phyloP scores from a whole-genome alignment of 1,140 invertebrate genomes.

The Temnothorax nylanderi region DNA sequence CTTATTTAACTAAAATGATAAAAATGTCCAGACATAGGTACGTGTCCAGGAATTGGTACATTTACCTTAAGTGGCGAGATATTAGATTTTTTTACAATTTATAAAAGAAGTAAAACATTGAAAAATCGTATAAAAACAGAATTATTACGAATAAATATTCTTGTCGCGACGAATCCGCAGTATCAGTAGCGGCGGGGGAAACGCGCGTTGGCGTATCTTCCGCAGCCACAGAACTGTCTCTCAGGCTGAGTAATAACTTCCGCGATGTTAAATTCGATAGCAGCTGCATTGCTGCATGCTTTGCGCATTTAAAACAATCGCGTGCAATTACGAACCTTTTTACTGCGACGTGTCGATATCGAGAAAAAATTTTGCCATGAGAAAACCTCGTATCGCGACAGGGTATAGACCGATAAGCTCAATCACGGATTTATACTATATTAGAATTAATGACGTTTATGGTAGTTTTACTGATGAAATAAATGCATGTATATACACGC shows the following conservation, averaged over 20 bases:
- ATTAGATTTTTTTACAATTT: background rate
- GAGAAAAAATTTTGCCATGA: background rate
- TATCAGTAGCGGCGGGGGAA: conserved; percentile 50
- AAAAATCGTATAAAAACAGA: conserved; percentile 18
- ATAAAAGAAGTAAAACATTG: background rate
- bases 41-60: too few relatives aligned
- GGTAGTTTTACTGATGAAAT: background rate
- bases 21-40: too few relatives aligned
- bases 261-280: conserved; percentile 56
- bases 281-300: conserved; percentile 1
- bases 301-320: conserved; percentile 55
- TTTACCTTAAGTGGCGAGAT: background rate
- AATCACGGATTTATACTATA: conserved; percentile 16
- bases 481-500: background rate
- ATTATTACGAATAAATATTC: conserved; percentile 53
- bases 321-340: conserved; percentile 30
- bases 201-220: conserved; percentile 54
- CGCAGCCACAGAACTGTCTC: conserved; percentile 49
- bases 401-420: background rate
- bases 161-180: conserved; percentile 36
- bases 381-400: background rate
- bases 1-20: too few relatives aligned
- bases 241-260: conserved; percentile 59
- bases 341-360: conserved; percentile 22
- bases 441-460: conserved; percentile 18